These are phyloP conservation scores for Mionectes olivaceus DNA, from an alignment of 2,797 vertebrate species.

Conservation along the genomic window DNA sequence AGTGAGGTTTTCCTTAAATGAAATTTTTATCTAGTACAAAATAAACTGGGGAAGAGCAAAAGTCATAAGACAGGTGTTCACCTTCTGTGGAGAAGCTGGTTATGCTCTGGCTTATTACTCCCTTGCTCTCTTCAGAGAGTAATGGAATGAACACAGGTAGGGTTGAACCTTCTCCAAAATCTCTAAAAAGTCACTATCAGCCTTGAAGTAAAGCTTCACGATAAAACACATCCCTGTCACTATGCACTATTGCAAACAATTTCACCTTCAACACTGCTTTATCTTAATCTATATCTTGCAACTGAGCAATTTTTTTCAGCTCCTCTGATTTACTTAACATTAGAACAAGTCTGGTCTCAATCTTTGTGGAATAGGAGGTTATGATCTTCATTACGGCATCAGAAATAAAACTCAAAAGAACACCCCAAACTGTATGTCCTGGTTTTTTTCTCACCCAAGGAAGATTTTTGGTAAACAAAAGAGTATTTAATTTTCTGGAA, in stretches of 20 bases:
- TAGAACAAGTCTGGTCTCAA: neutral
- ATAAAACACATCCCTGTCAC: neutral
- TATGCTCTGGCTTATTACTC: neutral
- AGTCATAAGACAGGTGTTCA: neutral
- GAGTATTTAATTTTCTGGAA: neutral
- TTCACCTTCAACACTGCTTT: neutral
- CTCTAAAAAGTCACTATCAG: neutral
- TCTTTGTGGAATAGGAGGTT: neutral
- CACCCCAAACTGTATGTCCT: neutral
- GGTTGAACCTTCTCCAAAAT: neutral
- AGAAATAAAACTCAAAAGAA: neutral
- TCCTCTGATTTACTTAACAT: neutral
- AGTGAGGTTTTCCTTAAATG: neutral
- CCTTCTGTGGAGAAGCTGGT: neutral
- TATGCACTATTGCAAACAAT: neutral
- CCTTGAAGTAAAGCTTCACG: neutral
- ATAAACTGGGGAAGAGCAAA: neutral
- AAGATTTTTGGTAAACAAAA: neutral
- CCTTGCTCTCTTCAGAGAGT: neutral
- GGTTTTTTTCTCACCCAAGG: neutral
- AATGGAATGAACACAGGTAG: neutral
- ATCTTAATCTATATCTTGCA: neutral
- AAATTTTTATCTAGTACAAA: neutral
- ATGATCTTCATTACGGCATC: neutral
- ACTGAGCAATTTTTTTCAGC: neutral